A percentile compares a stretch with the other conserved stretches of the same genome.
Evolutionary conservation across 92 coral and sea anemone genomes (phyloP).

Genomic region (Epizoanthus scotinus): DNA sequence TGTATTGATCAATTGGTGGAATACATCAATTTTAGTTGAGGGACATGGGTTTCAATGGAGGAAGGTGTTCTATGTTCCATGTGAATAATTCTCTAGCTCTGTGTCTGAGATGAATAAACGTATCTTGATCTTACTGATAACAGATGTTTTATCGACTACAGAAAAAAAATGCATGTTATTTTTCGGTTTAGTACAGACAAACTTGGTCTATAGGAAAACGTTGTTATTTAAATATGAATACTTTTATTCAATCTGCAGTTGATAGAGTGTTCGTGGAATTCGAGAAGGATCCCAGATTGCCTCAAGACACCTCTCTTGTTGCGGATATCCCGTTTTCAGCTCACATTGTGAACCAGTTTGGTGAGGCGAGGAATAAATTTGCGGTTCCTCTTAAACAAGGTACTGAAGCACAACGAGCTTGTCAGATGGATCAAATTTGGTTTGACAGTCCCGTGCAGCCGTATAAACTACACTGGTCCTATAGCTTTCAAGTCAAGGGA

Average conservation of each 20-base stretch:
- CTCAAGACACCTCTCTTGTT: conserved; percentile 3
- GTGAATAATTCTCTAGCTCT: too few relatives aligned
- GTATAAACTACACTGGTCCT: conserved; percentile 27
- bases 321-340: conserved; percentile 32
- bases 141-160: too few relatives aligned
- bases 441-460: conserved; percentile 46
- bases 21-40: too few relatives aligned
- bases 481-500: background rate
- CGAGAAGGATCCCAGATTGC: conserved; percentile 11
- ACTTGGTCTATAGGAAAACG: too few relatives aligned
- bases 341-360: conserved; percentile 41
- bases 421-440: conserved; percentile 11
- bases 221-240: too few relatives aligned
- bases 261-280: conserved; percentile 41
- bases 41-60: too few relatives aligned
- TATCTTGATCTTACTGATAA: too few relatives aligned
- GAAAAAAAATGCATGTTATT: too few relatives aligned
- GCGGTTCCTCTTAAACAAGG: conserved; percentile 22
- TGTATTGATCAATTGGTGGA: too few relatives aligned
- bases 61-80: too few relatives aligned
- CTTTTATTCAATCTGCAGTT: background rate
- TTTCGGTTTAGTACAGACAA: too few relatives aligned
- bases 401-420: background rate
- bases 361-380: conserved; percentile 25
- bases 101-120: too few relatives aligned